phyloP scores from a whole-genome alignment of 2,113 vertebrate genomes.

The Thermophis baileyi region DNA sequence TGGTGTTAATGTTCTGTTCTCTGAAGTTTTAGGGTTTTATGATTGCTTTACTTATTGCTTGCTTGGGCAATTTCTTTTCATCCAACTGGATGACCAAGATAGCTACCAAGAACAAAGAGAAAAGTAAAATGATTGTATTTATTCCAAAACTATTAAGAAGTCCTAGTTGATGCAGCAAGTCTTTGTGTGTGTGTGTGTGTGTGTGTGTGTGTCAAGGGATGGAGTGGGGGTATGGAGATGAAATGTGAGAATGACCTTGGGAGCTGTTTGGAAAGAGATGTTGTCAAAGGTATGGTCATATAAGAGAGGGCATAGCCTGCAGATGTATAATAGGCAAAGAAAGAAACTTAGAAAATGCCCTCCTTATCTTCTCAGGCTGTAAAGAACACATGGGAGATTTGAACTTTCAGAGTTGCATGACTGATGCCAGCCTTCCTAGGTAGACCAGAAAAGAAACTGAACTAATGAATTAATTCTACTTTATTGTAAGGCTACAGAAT shows the following conservation, averaged over 20 bases:
- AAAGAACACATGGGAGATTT: neutral
- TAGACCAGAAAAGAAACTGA: neutral
- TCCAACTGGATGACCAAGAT: neutral
- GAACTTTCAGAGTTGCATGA: neutral
- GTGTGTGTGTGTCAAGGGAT: neutral
- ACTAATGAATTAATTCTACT: neutral
- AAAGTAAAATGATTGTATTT: neutral
- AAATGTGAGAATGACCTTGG: neutral
- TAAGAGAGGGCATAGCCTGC: neutral
- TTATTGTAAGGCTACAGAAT: neutral
- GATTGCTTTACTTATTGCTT: neutral
- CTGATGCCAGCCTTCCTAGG: neutral
- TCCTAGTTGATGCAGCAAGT: neutral
- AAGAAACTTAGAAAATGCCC: neutral
- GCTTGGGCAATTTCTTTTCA: neutral
- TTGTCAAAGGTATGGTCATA: neutral
- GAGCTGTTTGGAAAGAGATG: neutral
- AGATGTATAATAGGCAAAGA: neutral
- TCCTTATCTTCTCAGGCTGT: neutral
- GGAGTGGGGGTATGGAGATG: neutral
- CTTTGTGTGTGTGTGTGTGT: too few species aligned
- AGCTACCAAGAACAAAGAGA: neutral
- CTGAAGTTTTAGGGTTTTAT: neutral
- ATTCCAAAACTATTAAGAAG: neutral
- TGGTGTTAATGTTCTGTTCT: neutral